Percentiles rank a stretch among this genome's conserved stretches.
Evolutionary conservation across 2,797 vertebrate species (phyloP).

Genomic region (Pteronotus mesoamericanus): DNA sequence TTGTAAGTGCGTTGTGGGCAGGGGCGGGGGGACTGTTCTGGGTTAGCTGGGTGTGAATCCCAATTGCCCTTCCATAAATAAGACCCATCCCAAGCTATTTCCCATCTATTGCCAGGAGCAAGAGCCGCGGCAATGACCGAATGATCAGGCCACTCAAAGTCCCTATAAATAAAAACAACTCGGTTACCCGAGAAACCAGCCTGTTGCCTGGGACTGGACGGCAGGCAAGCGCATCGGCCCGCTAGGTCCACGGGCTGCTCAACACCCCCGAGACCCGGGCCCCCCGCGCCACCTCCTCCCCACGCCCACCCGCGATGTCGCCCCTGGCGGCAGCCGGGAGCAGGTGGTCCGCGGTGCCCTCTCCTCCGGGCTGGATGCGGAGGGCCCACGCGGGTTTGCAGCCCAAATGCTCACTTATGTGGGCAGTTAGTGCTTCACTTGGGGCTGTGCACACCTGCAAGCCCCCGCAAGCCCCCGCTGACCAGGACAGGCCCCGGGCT

Average conservation of each 20-base stretch:
- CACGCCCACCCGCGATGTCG: neutral
- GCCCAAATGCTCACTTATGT: slow-evolving; percentile 23
- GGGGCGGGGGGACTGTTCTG: slow-evolving; percentile 29
- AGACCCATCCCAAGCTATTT: slow-evolving; percentile 68
- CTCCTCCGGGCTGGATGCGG: neutral
- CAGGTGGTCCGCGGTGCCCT: fast-evolving
- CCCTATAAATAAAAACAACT: slow-evolving; percentile 61
- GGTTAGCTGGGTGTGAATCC: slow-evolving; percentile 63
- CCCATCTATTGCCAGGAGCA: slow-evolving; percentile 66
- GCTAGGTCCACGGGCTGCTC: neutral
- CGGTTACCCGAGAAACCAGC: slow-evolving; percentile 26
- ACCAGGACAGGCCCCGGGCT: neutral
- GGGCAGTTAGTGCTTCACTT: neutral
- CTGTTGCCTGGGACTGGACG: neutral
- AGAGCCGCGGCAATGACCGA: slow-evolving; percentile 6
- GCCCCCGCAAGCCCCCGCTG: neutral
- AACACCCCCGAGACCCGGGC: neutral
- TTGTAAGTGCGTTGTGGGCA: slow-evolving; percentile 70
- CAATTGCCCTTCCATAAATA: slow-evolving; percentile 69
- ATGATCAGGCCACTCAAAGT: slow-evolving; percentile 26
- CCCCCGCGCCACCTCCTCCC: neutral
- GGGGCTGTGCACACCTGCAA: slow-evolving; percentile 18
- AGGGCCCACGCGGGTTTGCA: neutral
- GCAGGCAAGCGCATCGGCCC: neutral
- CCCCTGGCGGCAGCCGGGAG: neutral